Evolutionary conservation across 2,888 invertebrate genomes (phyloP), one percentile per base, ranked within the genome.

Genomic region (Gastrophysa polygoni): DNA sequence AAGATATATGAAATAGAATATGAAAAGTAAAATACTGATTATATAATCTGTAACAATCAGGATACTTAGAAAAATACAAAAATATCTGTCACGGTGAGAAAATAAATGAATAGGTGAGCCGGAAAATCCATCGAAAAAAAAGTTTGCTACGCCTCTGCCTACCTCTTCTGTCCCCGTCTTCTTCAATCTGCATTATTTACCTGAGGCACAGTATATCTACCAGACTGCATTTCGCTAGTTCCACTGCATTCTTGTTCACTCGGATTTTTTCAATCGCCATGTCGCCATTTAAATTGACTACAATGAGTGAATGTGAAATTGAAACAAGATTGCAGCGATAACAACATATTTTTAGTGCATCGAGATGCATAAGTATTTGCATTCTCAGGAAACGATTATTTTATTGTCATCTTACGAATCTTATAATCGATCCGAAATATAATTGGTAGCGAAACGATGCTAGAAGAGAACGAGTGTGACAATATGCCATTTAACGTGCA

Each of bases 141-240:
- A n/a, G n/a, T n/a, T n/a, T n/a, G n/a, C n/a, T n/a, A n/a, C 68
- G 64, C 64, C 43, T 50, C 63, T 68, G 68, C 3, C 11, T 49
- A 16, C 28, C 38, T 43, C 65, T 63, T 56, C 55, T 59, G 56
- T 58, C 61, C 61, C 57, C 63, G 54, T 49, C 61, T 57, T 56
- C 38, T 58, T 48, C 60, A 61, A 68, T 68, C 62, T 70, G 69
- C 72, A 72, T 72, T 72, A 72, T 71, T 72, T 69, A 72, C 71
- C 65, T 61, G 63, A 57, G 60, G 59, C 59, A 55, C 57, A 59
- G 59, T 67, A 63, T 59, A 63, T 67, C 63, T 66, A 64, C 69
- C 64, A 68, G 71, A 70, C 69, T 71, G 71, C 70, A 68, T 71
- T 71, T 73, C 68, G 70, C 70, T 71, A 71, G 71, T 71, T 73